Conservation (phyloP, 2,888 invertebrate species). For the Coleophora flavipennella region DNA sequence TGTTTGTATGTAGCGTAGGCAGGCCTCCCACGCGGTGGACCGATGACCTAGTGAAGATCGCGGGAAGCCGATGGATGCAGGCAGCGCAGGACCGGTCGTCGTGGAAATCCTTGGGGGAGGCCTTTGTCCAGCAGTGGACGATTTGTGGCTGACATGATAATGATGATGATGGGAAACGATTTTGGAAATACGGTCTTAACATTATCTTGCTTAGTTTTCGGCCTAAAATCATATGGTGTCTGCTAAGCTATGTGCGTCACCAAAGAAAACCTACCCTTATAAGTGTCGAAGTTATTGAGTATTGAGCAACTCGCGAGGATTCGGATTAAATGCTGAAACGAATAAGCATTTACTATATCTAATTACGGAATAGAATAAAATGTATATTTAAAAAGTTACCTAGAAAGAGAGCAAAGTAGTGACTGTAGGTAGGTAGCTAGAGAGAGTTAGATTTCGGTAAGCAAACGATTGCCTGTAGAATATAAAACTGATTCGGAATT, state of each 20-base stretch:
- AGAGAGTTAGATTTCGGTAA: slow-evolving; percentile 38
- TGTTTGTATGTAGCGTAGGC: no score
- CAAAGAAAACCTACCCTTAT: slow-evolving; percentile 11
- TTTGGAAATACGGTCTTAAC: no score
- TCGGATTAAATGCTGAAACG: slow-evolving; percentile 41
- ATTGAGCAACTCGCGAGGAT: slow-evolving; percentile 24
- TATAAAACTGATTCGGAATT: slow-evolving; percentile 34
- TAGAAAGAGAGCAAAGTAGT: slow-evolving; percentile 46
- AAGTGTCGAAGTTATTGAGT: no score
- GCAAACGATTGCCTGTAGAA: slow-evolving; percentile 23
- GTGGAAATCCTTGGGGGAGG: no score
- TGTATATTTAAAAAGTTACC: slow-evolving; percentile 40
- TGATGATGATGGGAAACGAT: no score
- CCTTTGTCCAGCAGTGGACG: no score
- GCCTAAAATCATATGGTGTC: slow-evolving; percentile 10
- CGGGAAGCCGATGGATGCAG: no score
- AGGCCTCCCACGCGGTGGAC: no score
- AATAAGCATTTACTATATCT: slow-evolving; percentile 60
- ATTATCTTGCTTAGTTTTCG: no score
- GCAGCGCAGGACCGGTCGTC: no score
- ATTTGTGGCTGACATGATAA: no score
- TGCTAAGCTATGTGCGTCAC: slow-evolving; percentile 17
- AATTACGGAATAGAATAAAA: slow-evolving; percentile 39
- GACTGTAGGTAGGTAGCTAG: slow-evolving; percentile 56
- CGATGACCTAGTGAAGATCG: no score